A percentile compares a stretch with the other conserved stretches of the same genome.
These are phyloP conservation scores for Maniola hyperantus DNA, from an alignment of 2,888 invertebrate genomes.

Conservation along the genomic window DNA sequence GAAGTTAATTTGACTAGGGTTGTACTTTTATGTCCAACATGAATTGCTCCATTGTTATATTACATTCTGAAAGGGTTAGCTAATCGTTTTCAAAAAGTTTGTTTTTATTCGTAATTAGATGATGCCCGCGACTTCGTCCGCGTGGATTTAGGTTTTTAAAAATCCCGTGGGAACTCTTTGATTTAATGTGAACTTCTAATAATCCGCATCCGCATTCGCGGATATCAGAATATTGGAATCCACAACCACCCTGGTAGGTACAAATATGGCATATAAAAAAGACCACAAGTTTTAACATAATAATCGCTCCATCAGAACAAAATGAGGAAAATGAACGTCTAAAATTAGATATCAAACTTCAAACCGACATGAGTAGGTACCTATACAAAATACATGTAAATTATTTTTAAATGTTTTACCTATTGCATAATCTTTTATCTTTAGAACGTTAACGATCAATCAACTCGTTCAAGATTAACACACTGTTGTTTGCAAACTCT, in stretches of 20 bases:
- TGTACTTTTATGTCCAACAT: background rate
- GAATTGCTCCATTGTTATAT: too few species aligned
- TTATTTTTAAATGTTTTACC: slow-evolving; percentile 4
- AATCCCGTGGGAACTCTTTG: too few species aligned
- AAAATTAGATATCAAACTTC: background rate
- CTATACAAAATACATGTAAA: background rate
- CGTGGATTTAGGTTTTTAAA: too few species aligned
- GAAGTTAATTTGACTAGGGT: slow-evolving; percentile 15
- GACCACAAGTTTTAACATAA: background rate
- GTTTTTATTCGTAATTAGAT: too few species aligned
- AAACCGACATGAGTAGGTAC: background rate
- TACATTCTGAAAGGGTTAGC: too few species aligned
- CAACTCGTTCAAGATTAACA: slow-evolving; percentile 13
- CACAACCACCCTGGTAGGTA: too few species aligned
- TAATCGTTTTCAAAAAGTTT: too few species aligned
- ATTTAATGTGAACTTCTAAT: too few species aligned
- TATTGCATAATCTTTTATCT: slow-evolving; percentile 15
- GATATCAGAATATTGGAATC: too few species aligned
- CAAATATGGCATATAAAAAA: too few species aligned
- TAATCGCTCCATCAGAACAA: background rate
- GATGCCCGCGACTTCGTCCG: too few species aligned
- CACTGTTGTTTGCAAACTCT: background rate
- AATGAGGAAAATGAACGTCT: background rate
- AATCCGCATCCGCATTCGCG: too few species aligned
- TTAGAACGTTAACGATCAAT: slow-evolving; percentile 20